Percentiles rank a stretch among this genome's conserved stretches.
Evolutionary conservation across 2,888 invertebrate genomes (phyloP).

Genomic region (Chrysotoxum bicinctum): DNA sequence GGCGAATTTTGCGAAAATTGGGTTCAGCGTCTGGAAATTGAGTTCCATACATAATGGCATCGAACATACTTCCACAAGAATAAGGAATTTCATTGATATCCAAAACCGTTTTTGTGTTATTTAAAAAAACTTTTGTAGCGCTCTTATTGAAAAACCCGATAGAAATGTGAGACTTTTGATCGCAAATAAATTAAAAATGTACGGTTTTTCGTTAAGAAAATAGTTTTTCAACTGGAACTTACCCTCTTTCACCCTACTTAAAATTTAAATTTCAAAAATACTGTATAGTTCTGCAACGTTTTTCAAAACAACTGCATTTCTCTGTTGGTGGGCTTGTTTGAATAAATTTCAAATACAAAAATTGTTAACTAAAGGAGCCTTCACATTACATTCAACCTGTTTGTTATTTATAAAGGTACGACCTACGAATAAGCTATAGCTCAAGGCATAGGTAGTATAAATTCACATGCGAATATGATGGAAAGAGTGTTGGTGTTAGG

Average conservation of each 20-base stretch:
- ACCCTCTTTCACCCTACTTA: neutral
- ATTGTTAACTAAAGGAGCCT: neutral
- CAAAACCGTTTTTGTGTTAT: too few species aligned
- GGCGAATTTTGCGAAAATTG: too few species aligned
- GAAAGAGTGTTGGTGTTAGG: constrained; percentile 70
- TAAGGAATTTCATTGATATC: too few species aligned
- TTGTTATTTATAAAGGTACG: constrained; percentile 15
- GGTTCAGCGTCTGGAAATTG: too few species aligned
- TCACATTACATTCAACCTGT: neutral
- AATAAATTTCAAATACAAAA: neutral
- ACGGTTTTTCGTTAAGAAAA: too few species aligned
- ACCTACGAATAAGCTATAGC: neutral
- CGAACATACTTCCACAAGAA: too few species aligned
- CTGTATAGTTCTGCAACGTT: neutral
- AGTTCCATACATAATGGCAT: too few species aligned
- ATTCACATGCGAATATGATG: constrained; percentile 62
- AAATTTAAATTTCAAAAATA: neutral
- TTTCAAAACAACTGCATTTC: neutral
- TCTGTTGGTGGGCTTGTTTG: neutral
- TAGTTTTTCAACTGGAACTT: neutral
- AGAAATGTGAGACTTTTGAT: too few species aligned
- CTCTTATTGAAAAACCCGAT: too few species aligned
- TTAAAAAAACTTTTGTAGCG: too few species aligned
- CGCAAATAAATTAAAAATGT: too few species aligned
- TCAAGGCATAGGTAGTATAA: neutral